These are phyloP conservation scores for Euwallacea fornicatus DNA, from an alignment of 1,140 invertebrate species.

Conservation along the genomic window DNA sequence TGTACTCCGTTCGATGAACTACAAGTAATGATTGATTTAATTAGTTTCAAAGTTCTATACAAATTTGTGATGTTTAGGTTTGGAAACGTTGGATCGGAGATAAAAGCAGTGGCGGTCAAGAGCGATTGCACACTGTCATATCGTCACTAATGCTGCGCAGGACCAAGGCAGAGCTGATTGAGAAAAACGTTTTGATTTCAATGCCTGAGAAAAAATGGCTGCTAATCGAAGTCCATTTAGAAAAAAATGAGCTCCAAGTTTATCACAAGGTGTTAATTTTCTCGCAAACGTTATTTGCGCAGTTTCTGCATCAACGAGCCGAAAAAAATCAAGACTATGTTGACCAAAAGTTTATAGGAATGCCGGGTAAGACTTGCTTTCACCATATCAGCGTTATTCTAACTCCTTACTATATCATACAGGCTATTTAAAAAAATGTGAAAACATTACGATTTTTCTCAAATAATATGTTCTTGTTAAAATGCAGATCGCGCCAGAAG, in stretches of 20 bases:
- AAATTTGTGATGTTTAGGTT: constrained; percentile 49
- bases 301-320: constrained; percentile 73
- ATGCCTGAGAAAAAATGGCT: constrained; percentile 68
- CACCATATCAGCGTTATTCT: not conserved
- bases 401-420: too few relatives aligned
- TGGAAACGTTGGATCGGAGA: constrained; percentile 77
- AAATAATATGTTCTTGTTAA: too few relatives aligned
- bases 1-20: constrained; percentile 88
- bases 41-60: too few relatives aligned
- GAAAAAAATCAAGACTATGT: constrained; percentile 61
- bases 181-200: constrained; percentile 59
- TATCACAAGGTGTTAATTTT: constrained; percentile 76
- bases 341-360: constrained; percentile 43
- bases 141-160: constrained; percentile 80
- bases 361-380: constrained; percentile 8
- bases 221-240: constrained; percentile 62
- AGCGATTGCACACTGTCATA: constrained; percentile 76
- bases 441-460: too few relatives aligned
- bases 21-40: constrained; percentile 51
- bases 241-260: constrained; percentile 71
- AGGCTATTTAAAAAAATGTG: too few relatives aligned
- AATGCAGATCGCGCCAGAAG: too few relatives aligned
- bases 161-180: constrained; percentile 77
- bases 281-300: constrained; percentile 72
- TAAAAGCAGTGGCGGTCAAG: constrained; percentile 69